A percentile compares a stretch with the other conserved stretches of the same genome.
phyloP scores from a whole-genome alignment of 2,113 vertebrate species.

The Grus americana region DNA sequence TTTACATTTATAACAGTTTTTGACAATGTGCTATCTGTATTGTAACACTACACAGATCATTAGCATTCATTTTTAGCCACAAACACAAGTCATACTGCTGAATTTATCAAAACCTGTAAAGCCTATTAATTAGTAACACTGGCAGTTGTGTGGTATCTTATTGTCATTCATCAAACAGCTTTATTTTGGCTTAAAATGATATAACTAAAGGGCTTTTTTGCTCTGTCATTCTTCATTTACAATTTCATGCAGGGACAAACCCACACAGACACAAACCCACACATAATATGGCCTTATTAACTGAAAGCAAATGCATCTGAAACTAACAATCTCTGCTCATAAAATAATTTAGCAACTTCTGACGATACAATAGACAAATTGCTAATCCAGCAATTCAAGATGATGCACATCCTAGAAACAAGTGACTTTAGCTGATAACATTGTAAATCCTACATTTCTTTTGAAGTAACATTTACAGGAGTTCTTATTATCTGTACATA shows the following conservation, averaged over 20 bases:
- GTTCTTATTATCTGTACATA: neutral
- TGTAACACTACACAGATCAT: conserved; percentile 14
- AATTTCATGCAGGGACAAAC: conserved; percentile 13
- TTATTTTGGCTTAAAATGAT: conserved; percentile 51
- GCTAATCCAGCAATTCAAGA: neutral
- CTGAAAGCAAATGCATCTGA: conserved; percentile 4
- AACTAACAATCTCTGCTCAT: neutral
- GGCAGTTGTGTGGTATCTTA: conserved; percentile 28
- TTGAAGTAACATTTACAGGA: neutral
- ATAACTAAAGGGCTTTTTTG: neutral
- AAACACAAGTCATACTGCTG: conserved; percentile 48
- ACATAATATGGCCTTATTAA: conserved; percentile 38
- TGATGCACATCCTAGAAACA: neutral
- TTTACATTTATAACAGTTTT: conserved; percentile 18
- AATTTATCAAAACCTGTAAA: conserved; percentile 50
- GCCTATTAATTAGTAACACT: conserved; percentile 59
- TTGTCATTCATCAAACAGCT: conserved; percentile 62
- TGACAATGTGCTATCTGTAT: conserved; percentile 52
- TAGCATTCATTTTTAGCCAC: conserved; percentile 48
- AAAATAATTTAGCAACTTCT: neutral
- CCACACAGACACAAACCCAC: conserved; percentile 36
- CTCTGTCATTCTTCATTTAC: conserved; percentile 48
- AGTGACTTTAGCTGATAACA: neutral
- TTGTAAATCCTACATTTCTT: neutral
- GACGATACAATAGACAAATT: neutral